Base-by-base conservation (phyloP, 2,113 vertebrate species). In the Procavia capensis region DNA sequence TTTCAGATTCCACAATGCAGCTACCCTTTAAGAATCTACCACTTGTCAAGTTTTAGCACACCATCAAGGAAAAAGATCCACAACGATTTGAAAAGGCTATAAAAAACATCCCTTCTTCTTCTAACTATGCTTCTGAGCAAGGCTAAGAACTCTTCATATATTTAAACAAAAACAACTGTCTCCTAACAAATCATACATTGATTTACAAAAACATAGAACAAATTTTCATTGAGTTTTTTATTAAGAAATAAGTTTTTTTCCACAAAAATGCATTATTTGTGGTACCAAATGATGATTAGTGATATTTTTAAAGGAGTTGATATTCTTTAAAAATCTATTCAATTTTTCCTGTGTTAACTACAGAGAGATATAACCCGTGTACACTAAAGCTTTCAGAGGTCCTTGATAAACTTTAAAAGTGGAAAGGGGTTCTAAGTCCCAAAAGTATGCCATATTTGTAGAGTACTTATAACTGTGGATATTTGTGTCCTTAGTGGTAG, bases 331-430 rank as follows among this genome's bases (percentile, higher is more conserved):
- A 90, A 43, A n/a, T 74, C 20, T n/a, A 16, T 80, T 75, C 80
- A n/a, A 47, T 90, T 92, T 90, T 93, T 90, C 29, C n/a, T 90
- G n/a, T 90, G 47, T 82, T 94, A 95, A 54, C 50, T 89, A 86
- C 25, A 79, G 41, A 63, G 39, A 64, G 47, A 59, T n/a, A 75
- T 43, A 82, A 57, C 14, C 5, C n/a, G 50, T 25, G 78, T 20
- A 86, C 88, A 68, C 22, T 41, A 85, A 80, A 80, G 59, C 59
- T 90, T 34, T 16, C 86, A 22, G 59, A 50, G 34, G 31, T 45
- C 25, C 3, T 50, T 72, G 84, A 66, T 80, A 87, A 61, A 57
- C 57, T n/a, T 93, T 50, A 81, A 78, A n/a, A 54, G 43, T 50
- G 24, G 80, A 87, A 85, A 84, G 72, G 20, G n/a, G 16, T 70